Percentiles rank a stretch among this genome's conserved stretches.
Evolutionary conservation across 2,888 invertebrate genomes (phyloP).

Genomic region (Drosophila gaucha): DNA sequence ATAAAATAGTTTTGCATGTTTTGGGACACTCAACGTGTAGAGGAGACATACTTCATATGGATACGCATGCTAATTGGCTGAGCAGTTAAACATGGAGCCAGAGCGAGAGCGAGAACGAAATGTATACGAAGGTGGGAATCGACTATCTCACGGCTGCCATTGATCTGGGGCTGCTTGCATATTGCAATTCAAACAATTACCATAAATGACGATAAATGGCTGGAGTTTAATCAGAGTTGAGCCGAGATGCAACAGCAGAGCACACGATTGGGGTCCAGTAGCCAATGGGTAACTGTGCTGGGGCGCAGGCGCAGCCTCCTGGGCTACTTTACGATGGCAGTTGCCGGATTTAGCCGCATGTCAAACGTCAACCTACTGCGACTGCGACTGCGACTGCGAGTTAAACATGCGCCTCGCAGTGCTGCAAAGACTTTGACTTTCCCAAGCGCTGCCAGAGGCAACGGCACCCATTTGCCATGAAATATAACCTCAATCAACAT

Average conservation of each 20-base stretch:
- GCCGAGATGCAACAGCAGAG: slow-evolving; percentile 19
- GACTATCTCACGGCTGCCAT: slow-evolving; percentile 26
- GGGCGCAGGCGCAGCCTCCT: slow-evolving; percentile 52
- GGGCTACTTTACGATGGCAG: slow-evolving; percentile 41
- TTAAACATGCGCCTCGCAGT: slow-evolving; percentile 42
- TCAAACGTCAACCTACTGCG: slow-evolving; percentile 70
- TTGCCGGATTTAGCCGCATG: slow-evolving; percentile 57
- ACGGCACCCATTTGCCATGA: slow-evolving; percentile 77
- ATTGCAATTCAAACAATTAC: slow-evolving; percentile 71
- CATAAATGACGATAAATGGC: slow-evolving; percentile 76
- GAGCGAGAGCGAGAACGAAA: not conserved
- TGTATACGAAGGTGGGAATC: not conserved
- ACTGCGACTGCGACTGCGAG: slow-evolving; percentile 19
- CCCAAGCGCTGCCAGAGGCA: slow-evolving; percentile 49
- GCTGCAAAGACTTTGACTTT: slow-evolving; percentile 49
- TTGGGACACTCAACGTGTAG: not conserved
- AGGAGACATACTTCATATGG: slow-evolving; percentile 6
- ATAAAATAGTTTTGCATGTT: slow-evolving; percentile 7
- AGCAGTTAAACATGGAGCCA: slow-evolving; percentile 1
- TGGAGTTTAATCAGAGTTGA: slow-evolving; percentile 67
- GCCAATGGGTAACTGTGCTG: slow-evolving; percentile 7
- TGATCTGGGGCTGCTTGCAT: slow-evolving; percentile 42
- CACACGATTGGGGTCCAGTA: slow-evolving; percentile 16
- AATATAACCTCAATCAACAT: slow-evolving; percentile 84
- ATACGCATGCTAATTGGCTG: slow-evolving; percentile 48